Evolutionary conservation across 2,113 vertebrate species (phyloP), one percentile per base, ranked within the genome.

Genomic region (Anolis carolinensis): DNA sequence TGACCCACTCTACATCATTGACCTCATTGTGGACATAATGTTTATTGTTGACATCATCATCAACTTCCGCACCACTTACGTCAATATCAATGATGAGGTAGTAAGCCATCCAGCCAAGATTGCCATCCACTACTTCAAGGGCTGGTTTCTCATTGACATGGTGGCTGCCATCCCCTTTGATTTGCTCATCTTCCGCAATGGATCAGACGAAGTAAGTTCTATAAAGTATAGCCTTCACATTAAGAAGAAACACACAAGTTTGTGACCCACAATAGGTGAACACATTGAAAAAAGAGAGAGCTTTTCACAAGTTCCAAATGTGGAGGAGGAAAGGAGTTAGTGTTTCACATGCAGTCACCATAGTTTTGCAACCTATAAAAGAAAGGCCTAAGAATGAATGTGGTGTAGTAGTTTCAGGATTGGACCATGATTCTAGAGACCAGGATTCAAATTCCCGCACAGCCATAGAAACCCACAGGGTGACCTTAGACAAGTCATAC

Each of bases 111-210:
- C 99, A 0, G 97, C 96, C 50, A 98, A 96, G 93, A 99, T 99
- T 0, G 98, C 98, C 1, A 96, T 98, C 88, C 98, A 99, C 90
- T 99, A 99, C 95, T 99, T 99, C 96, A 99, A 99, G 93, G 99
- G 99, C 86, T 99, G 99, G 99, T 99, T 99, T 96, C 98, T 99
- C 93, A 99, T 99, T 0, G 99, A 99, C 94, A 98, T 99, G 89
- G 98, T 99, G 18, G 99, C 99, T 0, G 99, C 99, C 92, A 98
- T 99, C 88, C 99, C 99, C 77, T 99, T 99, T 0, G 99, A 99
- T 92, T 96, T 99, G 92, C 98, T 99, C 93, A 98, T 99, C 94
- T 99, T 98, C 95, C 97, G 97, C 92, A 97, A 98, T 0, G 97
- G 98, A 32, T 98, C 98, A 2, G 98, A 99, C 6, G 98, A 99